Evolutionary conservation across 2,113 vertebrate species (phyloP).

Genomic region (Noturus placidus): DNA sequence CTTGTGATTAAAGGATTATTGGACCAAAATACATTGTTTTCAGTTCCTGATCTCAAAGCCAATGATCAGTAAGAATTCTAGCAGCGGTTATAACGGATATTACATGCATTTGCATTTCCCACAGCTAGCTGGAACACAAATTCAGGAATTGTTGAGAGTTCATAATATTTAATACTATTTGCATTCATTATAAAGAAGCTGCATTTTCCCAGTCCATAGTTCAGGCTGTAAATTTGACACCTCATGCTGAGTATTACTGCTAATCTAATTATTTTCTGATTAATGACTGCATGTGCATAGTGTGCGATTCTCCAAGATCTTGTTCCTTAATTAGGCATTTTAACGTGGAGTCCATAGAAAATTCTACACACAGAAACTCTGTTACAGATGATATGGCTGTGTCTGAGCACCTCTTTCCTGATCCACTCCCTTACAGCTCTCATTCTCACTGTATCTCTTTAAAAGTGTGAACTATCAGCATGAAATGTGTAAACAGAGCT

Average conservation of each 20-base stretch:
- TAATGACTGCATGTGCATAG: not conserved
- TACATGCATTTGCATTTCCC: not conserved
- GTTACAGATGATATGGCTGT: not conserved
- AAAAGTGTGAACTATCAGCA: slow-evolving; percentile 45
- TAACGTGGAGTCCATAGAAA: not conserved
- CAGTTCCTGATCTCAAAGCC: not conserved
- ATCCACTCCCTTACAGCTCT: not conserved
- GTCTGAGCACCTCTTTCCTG: slow-evolving; percentile 7
- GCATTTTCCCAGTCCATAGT: not conserved
- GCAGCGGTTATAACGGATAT: not conserved
- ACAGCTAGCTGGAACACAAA: not conserved
- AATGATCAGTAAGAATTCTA: not conserved
- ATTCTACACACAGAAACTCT: not conserved
- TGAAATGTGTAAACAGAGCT: slow-evolving; percentile 63
- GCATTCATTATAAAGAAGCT: not conserved
- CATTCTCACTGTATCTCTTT: slow-evolving; percentile 54
- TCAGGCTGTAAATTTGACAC: not conserved
- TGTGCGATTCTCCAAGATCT: not conserved
- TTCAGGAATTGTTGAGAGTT: not conserved
- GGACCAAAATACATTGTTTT: not conserved
- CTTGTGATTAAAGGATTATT: not conserved
- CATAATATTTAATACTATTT: not conserved
- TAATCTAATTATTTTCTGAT: not conserved
- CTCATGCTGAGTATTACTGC: not conserved
- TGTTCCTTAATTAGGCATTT: not conserved